Evolutionary conservation across 30 jellyfish, hydroid and myxozoan genomes (phyloP).

Genomic region (Aurelia sp.): DNA sequence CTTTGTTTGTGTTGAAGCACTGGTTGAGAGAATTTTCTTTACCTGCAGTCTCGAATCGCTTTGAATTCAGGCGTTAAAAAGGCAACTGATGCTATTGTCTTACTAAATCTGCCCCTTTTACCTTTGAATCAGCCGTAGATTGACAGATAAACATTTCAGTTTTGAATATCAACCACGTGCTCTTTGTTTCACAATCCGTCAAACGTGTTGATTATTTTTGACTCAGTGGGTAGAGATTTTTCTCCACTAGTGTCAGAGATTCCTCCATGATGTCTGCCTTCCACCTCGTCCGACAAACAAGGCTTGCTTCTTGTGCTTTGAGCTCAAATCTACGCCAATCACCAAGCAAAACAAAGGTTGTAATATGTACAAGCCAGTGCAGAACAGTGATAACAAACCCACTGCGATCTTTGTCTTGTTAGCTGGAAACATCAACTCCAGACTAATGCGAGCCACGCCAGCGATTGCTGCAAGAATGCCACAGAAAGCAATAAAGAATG

Average conservation of each 20-base stretch:
- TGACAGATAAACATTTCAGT: no score
- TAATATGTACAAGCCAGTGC: constrained; percentile 4
- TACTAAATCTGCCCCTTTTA: no score
- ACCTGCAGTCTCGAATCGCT: no score
- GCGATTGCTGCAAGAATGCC: constrained; percentile 16
- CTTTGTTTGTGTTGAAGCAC: no score
- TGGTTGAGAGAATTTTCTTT: no score
- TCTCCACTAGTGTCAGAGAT: not conserved
- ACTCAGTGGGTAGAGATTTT: no score
- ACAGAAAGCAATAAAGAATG: constrained; percentile 15
- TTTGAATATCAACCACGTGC: no score
- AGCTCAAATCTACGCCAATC: constrained; percentile 19
- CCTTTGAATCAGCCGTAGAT: no score
- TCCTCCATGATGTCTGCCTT: not conserved
- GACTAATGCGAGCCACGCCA: not conserved
- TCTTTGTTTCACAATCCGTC: no score
- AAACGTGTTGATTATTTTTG: no score
- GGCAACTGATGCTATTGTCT: no score
- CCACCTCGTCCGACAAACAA: not conserved
- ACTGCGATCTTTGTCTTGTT: not conserved
- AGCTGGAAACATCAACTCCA: not conserved
- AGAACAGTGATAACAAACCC: not conserved
- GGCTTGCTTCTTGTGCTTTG: not conserved
- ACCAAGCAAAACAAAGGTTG: constrained; percentile 18
- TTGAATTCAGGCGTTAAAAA: no score